A percentile compares a stretch with the other conserved stretches of the same genome.
Conservation (phyloP, 1,140 invertebrate genomes). For the Stratiolaelaps scimitus region DNA sequence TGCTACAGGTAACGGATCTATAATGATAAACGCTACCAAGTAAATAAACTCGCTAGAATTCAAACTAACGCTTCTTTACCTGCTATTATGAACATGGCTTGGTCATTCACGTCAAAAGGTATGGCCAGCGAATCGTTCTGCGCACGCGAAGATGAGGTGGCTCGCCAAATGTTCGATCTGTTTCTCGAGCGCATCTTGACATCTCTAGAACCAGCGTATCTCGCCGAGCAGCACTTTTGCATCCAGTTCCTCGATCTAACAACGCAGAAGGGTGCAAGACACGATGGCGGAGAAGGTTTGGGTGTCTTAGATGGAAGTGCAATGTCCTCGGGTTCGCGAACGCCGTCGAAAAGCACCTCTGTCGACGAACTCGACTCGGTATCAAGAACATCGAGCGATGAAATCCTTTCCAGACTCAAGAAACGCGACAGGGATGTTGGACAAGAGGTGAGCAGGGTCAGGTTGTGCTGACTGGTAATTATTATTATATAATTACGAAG, state of each 20-base stretch:
- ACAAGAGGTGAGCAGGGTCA: not conserved
- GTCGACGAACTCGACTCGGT: constrained; percentile 16
- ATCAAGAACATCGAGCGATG: constrained; percentile 6
- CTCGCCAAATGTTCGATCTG: constrained; percentile 28
- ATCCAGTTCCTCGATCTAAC: constrained; percentile 81
- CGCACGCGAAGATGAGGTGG: constrained; percentile 27
- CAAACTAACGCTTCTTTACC: too few relatives aligned
- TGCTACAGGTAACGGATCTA: too few relatives aligned
- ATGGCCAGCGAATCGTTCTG: constrained; percentile 35
- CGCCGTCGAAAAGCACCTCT: constrained; percentile 13
- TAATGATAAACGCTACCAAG: too few relatives aligned
- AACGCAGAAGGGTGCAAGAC: constrained; percentile 24
- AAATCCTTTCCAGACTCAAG: constrained; percentile 7
- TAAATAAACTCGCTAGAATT: too few relatives aligned
- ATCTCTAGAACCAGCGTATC: constrained; percentile 76
- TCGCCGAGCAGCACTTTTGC: constrained; percentile 91
- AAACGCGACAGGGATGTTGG: constrained; percentile 18
- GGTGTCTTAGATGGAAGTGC: not conserved
- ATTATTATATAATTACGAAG: too few relatives aligned
- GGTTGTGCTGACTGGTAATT: too few relatives aligned
- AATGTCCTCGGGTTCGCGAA: constrained; percentile 7
- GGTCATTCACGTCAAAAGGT: too few relatives aligned
- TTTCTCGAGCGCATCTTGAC: constrained; percentile 65
- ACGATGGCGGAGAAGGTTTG: not conserved
- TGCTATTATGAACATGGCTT: too few relatives aligned